phyloP scores from a whole-genome alignment of 2,113 vertebrate species.

The Mugil cephalus region DNA sequence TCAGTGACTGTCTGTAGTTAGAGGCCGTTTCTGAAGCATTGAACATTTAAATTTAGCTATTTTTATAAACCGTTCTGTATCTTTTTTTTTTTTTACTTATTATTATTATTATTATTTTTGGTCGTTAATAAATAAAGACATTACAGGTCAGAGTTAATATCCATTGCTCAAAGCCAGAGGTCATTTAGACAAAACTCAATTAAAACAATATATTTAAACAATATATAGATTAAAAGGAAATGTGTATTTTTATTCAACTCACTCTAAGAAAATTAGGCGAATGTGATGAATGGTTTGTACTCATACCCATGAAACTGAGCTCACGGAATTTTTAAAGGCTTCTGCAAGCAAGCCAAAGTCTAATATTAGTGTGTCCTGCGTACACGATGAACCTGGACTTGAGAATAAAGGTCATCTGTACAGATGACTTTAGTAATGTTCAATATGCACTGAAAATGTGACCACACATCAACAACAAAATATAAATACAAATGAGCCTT shows the following conservation, averaged over 20 bases:
- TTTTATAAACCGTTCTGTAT: not conserved
- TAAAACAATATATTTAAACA: too few species aligned
- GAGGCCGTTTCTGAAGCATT: not conserved
- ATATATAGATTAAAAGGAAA: not conserved
- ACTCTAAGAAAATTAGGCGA: not conserved
- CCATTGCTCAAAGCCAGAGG: not conserved
- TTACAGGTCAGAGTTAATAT: not conserved
- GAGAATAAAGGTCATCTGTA: slow-evolving; percentile 15
- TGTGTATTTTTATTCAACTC: not conserved
- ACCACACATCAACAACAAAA: not conserved
- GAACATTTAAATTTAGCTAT: not conserved
- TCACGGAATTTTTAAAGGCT: not conserved
- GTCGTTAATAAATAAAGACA: not conserved
- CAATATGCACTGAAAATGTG: not conserved
- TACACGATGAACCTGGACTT: slow-evolving; percentile 52
- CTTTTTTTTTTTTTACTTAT: too few species aligned
- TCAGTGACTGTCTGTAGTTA: not conserved
- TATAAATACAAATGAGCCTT: too few species aligned
- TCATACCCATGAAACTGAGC: not conserved
- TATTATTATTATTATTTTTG: too few species aligned
- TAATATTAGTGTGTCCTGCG: not conserved
- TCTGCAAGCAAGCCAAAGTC: not conserved
- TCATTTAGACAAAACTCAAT: not conserved
- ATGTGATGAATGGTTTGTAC: not conserved
- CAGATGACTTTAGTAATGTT: not conserved